These are phyloP conservation scores for Eristalis arbustorum DNA, from an alignment of 2,888 invertebrate species.

Conservation along the genomic window DNA sequence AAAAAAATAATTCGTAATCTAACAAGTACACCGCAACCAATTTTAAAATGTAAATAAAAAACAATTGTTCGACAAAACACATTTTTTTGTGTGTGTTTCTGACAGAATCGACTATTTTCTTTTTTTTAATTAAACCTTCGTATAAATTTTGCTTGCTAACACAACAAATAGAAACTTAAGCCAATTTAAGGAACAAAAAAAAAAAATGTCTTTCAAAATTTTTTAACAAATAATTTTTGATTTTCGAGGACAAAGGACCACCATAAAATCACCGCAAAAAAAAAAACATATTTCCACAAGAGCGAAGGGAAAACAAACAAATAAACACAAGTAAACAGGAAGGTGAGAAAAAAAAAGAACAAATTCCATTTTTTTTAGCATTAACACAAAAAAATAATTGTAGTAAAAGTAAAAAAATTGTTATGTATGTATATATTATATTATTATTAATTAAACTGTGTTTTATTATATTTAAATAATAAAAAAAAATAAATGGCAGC, in stretches of 20 bases:
- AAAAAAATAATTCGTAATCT: background rate
- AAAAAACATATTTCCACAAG: slow-evolving; percentile 17
- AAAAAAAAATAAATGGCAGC: slow-evolving; percentile 58
- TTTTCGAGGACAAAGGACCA: slow-evolving; percentile 20
- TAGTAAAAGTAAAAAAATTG: slow-evolving; percentile 34
- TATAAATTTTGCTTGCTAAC: slow-evolving; percentile 56
- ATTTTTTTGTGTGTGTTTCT: background rate
- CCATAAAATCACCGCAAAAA: slow-evolving; percentile 12
- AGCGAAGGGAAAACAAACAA: background rate
- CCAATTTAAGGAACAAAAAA: slow-evolving; percentile 37
- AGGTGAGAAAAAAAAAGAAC: slow-evolving; percentile 11
- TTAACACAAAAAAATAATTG: slow-evolving; percentile 34
- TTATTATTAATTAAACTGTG: slow-evolving; percentile 39
- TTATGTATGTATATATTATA: slow-evolving; percentile 41
- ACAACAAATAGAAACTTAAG: slow-evolving; percentile 55
- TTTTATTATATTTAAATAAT: slow-evolving; percentile 47
- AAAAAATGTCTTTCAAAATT: background rate
- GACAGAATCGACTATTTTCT: slow-evolving; percentile 29
- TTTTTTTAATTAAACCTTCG: slow-evolving; percentile 45
- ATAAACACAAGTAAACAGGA: slow-evolving; percentile 26
- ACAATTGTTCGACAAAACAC: slow-evolving; percentile 1
- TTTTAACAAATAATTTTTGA: background rate
- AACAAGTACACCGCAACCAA: slow-evolving; percentile 55
- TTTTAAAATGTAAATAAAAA: slow-evolving; percentile 44
- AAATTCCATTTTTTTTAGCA: slow-evolving; percentile 25